Percentiles rank a stretch among this genome's conserved stretches.
Evolutionary conservation across 2,888 invertebrate species (phyloP).

Genomic region (Erebia palarica): DNA sequence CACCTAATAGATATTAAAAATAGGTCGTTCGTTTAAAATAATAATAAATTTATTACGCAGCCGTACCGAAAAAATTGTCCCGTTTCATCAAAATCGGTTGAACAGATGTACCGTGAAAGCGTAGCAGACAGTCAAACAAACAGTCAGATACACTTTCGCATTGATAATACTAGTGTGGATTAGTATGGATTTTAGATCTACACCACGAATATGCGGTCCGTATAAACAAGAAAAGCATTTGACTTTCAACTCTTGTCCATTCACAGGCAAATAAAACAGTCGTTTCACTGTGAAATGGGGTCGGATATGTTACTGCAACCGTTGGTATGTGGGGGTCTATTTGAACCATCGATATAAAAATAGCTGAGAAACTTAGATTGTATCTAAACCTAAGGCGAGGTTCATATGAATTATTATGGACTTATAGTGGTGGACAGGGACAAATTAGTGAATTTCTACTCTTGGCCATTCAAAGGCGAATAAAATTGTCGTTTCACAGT

Average conservation of each 20-base stretch:
- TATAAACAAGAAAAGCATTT: slow-evolving; percentile 40
- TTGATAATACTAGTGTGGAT: no score
- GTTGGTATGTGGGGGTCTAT: slow-evolving; percentile 62
- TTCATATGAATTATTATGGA: no score
- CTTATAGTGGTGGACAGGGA: no score
- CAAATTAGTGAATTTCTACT: background rate
- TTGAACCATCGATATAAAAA: slow-evolving; percentile 49
- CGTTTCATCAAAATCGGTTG: background rate
- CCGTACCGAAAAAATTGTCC: background rate
- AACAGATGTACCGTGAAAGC: no score
- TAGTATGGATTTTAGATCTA: slow-evolving; percentile 9
- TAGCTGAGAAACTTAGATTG: background rate
- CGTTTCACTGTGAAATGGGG: slow-evolving; percentile 74
- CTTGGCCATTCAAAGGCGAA: slow-evolving; percentile 56
- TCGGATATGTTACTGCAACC: slow-evolving; percentile 69
- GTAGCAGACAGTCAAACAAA: no score
- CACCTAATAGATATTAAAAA: no score
- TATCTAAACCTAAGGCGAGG: no score
- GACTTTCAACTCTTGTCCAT: slow-evolving; percentile 40
- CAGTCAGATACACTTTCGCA: no score
- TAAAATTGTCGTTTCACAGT: slow-evolving; percentile 75
- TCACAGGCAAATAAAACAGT: slow-evolving; percentile 72
- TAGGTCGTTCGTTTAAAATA: no score
- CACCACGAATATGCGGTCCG: slow-evolving; percentile 11
- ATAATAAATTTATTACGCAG: background rate